Base-by-base conservation (phyloP, 2,888 invertebrate species). In the Stenodera caucasica region DNA sequence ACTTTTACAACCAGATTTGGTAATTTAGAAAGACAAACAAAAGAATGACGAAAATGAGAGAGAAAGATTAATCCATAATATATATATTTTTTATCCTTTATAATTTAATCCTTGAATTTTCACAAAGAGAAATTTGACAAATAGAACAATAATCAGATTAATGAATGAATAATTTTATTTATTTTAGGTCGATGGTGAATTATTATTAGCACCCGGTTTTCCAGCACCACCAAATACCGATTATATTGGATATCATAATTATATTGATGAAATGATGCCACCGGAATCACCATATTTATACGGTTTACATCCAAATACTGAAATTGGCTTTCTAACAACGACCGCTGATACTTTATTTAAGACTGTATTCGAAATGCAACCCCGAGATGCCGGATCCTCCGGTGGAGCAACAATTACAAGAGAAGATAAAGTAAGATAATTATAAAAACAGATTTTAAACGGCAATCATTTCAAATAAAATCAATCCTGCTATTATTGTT, bases 271-370 rank as follows among this genome's bases (percentile, higher is more conserved):
- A 67, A 86, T 84, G 71, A 80, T 97, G 23, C 96, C 96, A 0
- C 84, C 90, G 0, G 96, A 97, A 81, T 92, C 93, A 54, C 96
- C 97, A 0, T 87, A 90, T 70, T 83, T 97, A n/a, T 97, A 97
- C 74, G 96, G 96, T 0, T 82, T 97, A 18, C 96, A 97, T 81
- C 92, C 95, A 0, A 97, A 97, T 78, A 95, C 97, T 0, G 96
- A 97, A 82, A 96, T 97, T 62, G 96, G 96, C 49, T 95, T 96
- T 75, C 82, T 97, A 55, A 95, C 96, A 0, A 89, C 89, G 0
- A 91, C 90, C 0, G 92, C 95, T 0, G 93, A 96, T 71, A 87
- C 88, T 64, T 81, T 97, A 51, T 96, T 96, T 80, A 88, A 86
- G 79, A 90, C 88, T 0, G 86, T 94, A 49, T 89, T 96, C 73